phyloP scores from a whole-genome alignment of 2,797 vertebrate species.

The Myotis vivesi region DNA sequence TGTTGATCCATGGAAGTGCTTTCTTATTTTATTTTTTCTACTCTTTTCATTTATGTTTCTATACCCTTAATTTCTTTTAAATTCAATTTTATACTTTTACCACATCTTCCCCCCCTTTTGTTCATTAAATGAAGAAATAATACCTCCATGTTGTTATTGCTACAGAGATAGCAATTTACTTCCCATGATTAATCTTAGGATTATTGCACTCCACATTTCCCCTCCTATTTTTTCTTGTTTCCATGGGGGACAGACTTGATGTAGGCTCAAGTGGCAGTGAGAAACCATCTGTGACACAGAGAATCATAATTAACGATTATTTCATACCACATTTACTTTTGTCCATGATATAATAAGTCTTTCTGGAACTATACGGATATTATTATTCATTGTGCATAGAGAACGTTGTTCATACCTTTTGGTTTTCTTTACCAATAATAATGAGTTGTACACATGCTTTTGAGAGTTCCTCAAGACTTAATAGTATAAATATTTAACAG shows the following conservation, averaged over 20 bases:
- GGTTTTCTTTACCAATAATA: slow-evolving; percentile 39
- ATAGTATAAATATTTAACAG: slow-evolving; percentile 19
- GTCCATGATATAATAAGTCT: slow-evolving; percentile 42
- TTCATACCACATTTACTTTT: slow-evolving; percentile 68
- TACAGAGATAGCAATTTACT: background rate
- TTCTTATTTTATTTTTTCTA: slow-evolving; percentile 1
- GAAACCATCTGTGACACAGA: slow-evolving; percentile 68
- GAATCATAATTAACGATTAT: slow-evolving; percentile 71
- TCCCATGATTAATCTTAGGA: slow-evolving; percentile 45
- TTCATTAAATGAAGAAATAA: background rate
- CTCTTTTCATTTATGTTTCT: slow-evolving; percentile 52
- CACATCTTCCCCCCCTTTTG: background rate
- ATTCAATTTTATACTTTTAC: background rate
- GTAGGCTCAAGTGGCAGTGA: slow-evolving; percentile 66
- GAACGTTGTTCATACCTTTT: slow-evolving; percentile 32
- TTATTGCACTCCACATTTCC: background rate
- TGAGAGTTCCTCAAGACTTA: slow-evolving; percentile 45
- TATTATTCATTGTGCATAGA: slow-evolving; percentile 32
- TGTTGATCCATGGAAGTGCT: background rate
- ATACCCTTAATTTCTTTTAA: background rate
- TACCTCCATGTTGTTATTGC: background rate
- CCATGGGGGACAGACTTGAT: slow-evolving; percentile 70
- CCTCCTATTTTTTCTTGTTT: slow-evolving; percentile 52
- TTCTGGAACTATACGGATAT: slow-evolving; percentile 40
- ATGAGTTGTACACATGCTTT: slow-evolving; percentile 3